Percentiles rank a stretch among this genome's conserved stretches.
Evolutionary conservation across 2,888 invertebrate species (phyloP).

Genomic region (Buathra laborator): DNA sequence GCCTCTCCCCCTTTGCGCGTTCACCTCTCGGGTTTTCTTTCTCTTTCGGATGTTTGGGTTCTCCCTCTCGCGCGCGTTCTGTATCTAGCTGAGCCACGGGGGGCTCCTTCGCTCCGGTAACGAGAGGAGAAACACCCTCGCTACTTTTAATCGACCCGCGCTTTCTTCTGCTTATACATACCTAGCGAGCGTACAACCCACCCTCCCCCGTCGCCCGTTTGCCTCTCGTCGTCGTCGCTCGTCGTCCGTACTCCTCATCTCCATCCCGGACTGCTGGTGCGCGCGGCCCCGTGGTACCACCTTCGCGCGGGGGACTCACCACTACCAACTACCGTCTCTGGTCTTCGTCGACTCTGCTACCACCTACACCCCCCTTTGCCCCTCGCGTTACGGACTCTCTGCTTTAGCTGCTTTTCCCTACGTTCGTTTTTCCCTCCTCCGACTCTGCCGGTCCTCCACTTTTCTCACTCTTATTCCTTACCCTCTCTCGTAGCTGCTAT

Average conservation of each 20-base stretch:
- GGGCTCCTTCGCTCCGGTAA: conserved; percentile 81
- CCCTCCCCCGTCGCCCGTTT: conserved; percentile 69
- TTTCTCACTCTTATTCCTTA: conserved; percentile 63
- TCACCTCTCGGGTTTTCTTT: conserved; percentile 72
- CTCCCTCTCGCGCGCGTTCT: conserved; percentile 39
- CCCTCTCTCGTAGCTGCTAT: conserved; percentile 30
- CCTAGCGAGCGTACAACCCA: conserved; percentile 79
- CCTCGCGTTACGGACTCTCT: conserved; percentile 28
- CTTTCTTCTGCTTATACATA: conserved; percentile 85
- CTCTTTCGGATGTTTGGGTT: conserved; percentile 60
- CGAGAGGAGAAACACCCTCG: conserved; percentile 86
- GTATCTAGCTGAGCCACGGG: conserved; percentile 37
- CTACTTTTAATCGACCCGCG: conserved; percentile 86
- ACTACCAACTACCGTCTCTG: conserved; percentile 67
- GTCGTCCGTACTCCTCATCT: conserved; percentile 71
- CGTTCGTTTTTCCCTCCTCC: conserved; percentile 38
- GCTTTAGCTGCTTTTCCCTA: conserved; percentile 43
- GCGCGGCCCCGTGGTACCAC: conserved; percentile 69
- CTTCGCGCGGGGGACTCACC: conserved; percentile 71
- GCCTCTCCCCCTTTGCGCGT: conserved; percentile 58
- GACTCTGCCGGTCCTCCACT: conserved; percentile 45
- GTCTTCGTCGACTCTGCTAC: conserved; percentile 35
- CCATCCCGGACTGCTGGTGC: conserved; percentile 71
- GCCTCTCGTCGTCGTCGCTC: conserved; percentile 64
- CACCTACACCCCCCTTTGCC: conserved; percentile 41